phyloP scores from a whole-genome alignment of 2,888 invertebrate species.

The Lasioglossum calceatum region DNA sequence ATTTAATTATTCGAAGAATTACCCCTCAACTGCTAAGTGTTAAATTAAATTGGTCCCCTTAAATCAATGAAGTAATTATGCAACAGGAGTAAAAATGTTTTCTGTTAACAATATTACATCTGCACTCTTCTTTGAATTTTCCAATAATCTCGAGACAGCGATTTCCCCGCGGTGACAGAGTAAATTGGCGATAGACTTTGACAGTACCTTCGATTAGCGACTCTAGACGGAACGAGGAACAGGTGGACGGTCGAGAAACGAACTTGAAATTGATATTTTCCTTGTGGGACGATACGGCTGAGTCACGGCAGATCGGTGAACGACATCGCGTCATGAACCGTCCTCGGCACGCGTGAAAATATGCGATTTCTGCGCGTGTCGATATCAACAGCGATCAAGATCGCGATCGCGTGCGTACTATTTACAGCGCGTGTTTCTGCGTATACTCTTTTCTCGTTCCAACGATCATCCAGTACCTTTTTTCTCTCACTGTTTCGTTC shows the following conservation, averaged over 20 bases:
- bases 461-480: not conserved
- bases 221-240: not conserved
- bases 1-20: too few species aligned
- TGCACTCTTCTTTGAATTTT: not conserved
- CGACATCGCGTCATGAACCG: not conserved
- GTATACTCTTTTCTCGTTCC: constrained; percentile 1
- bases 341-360: not conserved
- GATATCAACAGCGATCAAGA: not conserved
- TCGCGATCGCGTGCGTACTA: not conserved
- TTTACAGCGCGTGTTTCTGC: not conserved
- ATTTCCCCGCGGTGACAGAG: not conserved
- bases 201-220: not conserved
- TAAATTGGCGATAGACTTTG: not conserved
- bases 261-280: not conserved
- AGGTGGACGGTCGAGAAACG: not conserved
- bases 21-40: too few species aligned
- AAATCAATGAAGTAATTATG: not conserved
- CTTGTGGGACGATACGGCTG: not conserved
- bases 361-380: not conserved
- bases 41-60: too few species aligned
- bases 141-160: not conserved
- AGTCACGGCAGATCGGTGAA: not conserved
- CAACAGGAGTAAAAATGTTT: not conserved
- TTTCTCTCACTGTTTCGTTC: not conserved
- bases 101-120: not conserved